Conservation (phyloP, 2,797 vertebrate genomes). For the Luscinia megarhynchos region DNA sequence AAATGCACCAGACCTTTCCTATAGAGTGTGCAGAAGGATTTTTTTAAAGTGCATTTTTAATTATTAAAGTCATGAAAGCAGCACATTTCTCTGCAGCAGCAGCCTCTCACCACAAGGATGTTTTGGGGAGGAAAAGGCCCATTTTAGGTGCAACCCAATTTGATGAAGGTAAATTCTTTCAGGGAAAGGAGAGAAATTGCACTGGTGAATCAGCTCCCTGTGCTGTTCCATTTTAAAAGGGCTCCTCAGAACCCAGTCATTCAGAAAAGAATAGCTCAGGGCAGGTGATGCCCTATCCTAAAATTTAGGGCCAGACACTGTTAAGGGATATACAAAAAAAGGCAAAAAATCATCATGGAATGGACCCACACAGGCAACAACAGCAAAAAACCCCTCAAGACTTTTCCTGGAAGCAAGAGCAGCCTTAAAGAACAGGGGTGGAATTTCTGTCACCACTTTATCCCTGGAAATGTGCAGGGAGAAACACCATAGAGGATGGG, state of each 20-base stretch:
- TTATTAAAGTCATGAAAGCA: slow-evolving; percentile 69
- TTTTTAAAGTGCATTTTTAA: slow-evolving; percentile 65
- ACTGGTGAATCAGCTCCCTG: neutral
- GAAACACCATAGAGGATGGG: accelerated
- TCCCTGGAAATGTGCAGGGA: neutral
- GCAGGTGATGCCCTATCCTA: neutral
- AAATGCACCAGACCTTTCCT: slow-evolving; percentile 25
- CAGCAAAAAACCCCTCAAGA: neutral
- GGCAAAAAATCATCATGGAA: neutral
- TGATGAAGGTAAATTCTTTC: neutral
- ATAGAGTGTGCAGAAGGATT: neutral
- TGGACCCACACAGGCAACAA: neutral
- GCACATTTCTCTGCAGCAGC: slow-evolving; percentile 27
- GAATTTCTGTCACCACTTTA: neutral
- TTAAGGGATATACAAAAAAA: neutral
- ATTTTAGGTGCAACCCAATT: neutral
- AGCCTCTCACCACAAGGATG: neutral
- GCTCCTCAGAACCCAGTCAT: neutral
- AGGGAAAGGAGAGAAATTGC: neutral
- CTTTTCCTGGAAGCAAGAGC: neutral
- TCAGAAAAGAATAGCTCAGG: neutral
- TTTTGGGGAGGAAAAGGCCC: neutral
- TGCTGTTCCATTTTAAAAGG: neutral
- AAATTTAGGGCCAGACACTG: neutral
- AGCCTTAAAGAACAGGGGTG: neutral